Conservation (phyloP, 2,888 invertebrate genomes). For the Acleris holmiana region DNA sequence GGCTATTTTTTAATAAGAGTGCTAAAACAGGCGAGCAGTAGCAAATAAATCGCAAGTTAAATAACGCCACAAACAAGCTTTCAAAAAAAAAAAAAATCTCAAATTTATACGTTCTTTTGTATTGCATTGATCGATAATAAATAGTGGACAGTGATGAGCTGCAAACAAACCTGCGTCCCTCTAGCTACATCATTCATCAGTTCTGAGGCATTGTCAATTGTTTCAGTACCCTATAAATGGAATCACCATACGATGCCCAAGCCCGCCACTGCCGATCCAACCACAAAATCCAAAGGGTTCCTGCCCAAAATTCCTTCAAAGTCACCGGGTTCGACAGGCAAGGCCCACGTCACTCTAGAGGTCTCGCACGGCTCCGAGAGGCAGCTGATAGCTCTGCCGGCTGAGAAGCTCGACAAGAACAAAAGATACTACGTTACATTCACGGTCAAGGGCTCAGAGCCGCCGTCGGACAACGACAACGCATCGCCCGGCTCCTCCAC, state of each 20-base stretch:
- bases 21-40: no score
- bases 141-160: no score
- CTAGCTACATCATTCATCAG: no score
- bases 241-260: constrained; percentile 92
- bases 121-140: no score
- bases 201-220: not conserved
- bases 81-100: no score
- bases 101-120: no score
- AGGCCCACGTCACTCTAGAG: constrained; percentile 88
- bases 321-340: constrained; percentile 63
- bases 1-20: no score
- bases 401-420: constrained; percentile 93
- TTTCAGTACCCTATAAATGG: constrained; percentile 89
- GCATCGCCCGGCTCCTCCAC: constrained; percentile 68
- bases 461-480: constrained; percentile 82
- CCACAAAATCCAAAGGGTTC: constrained; percentile 82
- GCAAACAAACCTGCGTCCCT: no score
- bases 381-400: constrained; percentile 94
- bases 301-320: constrained; percentile 87
- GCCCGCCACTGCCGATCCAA: constrained; percentile 83
- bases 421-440: constrained; percentile 97
- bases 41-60: no score
- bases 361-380: constrained; percentile 93
- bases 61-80: no score
- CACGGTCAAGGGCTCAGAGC: constrained; percentile 91